phyloP scores from a whole-genome alignment of 2,113 vertebrate genomes.

The Varanus komodoensis region DNA sequence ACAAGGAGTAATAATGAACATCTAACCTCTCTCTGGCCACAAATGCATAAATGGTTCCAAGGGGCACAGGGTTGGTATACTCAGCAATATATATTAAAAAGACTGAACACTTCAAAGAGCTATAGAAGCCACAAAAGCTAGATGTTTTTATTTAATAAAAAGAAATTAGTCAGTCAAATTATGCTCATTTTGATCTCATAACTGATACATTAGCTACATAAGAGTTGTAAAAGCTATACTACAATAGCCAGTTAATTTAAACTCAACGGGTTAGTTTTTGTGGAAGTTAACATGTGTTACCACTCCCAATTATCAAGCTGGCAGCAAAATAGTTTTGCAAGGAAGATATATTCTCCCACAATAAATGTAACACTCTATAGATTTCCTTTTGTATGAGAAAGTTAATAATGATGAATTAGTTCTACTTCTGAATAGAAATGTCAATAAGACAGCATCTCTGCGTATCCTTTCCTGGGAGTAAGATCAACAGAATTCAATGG shows the following conservation, averaged over 20 bases:
- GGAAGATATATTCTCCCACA: neutral
- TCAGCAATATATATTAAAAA: neutral
- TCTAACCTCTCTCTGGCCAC: no score
- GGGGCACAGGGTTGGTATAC: no score
- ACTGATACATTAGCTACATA: rapidly evolving
- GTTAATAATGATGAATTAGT: neutral
- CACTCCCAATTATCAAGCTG: neutral
- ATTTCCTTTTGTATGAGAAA: neutral
- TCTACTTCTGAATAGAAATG: neutral
- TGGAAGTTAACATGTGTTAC: neutral
- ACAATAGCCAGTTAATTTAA: neutral
- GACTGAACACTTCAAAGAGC: neutral
- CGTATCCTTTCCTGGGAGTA: neutral
- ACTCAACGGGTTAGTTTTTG: neutral
- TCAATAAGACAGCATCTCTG: neutral
- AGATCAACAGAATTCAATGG: neutral
- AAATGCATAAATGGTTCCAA: no score
- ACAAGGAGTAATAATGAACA: no score
- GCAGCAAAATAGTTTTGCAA: neutral
- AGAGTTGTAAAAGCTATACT: neutral
- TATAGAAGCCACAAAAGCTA: neutral
- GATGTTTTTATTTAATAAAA: neutral
- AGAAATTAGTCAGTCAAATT: neutral
- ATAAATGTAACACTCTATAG: neutral
- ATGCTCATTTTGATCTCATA: neutral